Percentiles rank a stretch among this genome's conserved stretches.
Evolutionary conservation across 2,113 vertebrate species (phyloP).

Genomic region (Ardeotis arabs): DNA sequence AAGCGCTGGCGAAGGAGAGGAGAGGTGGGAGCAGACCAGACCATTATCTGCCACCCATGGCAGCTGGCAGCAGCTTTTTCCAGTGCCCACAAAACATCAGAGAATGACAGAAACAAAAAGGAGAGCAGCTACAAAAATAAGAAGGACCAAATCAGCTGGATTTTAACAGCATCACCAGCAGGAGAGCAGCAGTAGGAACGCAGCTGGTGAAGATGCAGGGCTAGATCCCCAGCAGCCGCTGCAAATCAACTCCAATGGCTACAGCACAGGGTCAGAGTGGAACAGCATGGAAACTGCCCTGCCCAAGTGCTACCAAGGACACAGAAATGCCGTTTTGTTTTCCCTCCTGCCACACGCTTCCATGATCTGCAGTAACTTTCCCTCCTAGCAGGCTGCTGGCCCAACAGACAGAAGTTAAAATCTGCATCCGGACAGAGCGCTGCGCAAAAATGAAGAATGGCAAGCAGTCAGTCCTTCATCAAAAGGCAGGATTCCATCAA

Average conservation of each 20-base stretch:
- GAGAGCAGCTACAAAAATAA: not conserved
- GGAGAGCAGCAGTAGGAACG: rapidly evolving
- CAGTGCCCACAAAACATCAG: rapidly evolving
- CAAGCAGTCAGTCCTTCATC: not conserved
- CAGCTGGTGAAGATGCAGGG: not conserved
- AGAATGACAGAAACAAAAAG: not conserved
- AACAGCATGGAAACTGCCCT: too few relatives aligned
- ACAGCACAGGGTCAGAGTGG: not conserved
- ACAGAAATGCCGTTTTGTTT: not conserved
- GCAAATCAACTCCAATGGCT: not conserved
- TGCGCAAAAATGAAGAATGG: not conserved
- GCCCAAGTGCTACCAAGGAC: not conserved
- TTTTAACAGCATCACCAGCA: not conserved
- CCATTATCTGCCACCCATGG: too few relatives aligned
- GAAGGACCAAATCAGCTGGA: not conserved
- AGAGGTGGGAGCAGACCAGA: too few relatives aligned
- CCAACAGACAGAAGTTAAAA: not conserved
- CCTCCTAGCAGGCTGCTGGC: not conserved
- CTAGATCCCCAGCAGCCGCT: not conserved
- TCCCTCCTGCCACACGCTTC: not conserved
- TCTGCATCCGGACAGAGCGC: rapidly evolving
- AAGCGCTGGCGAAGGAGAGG: too few relatives aligned
- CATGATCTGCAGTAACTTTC: not conserved
- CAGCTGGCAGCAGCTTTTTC: not conserved
- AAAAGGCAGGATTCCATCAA: not conserved